phyloP scores from a whole-genome alignment of 2,888 invertebrate genomes.

The Timema podura region DNA sequence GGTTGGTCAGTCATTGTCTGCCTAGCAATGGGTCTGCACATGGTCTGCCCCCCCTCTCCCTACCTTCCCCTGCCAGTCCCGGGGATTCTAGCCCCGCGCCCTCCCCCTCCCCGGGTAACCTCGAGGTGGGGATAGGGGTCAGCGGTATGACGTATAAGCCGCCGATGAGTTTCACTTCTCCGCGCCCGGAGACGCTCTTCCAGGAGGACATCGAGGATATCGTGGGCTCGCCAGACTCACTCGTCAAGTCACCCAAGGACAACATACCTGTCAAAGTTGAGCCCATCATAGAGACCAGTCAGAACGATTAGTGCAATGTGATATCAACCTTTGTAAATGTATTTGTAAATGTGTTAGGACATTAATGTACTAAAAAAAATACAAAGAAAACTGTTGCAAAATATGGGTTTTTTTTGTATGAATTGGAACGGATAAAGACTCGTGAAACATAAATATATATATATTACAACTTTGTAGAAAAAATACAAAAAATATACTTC shows the following conservation, averaged over 20 bases:
- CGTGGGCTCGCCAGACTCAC: slow-evolving; percentile 51
- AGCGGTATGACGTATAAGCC: slow-evolving; percentile 62
- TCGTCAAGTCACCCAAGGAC: slow-evolving; percentile 28
- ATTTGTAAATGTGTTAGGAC: too few relatives aligned
- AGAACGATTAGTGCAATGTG: slow-evolving; percentile 5
- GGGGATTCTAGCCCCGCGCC: slow-evolving; percentile 46
- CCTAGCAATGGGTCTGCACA: slow-evolving; percentile 26
- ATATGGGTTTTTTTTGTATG: too few relatives aligned
- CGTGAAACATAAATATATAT: slow-evolving; percentile 20
- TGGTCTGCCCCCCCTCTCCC: slow-evolving; percentile 20
- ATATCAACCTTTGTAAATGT: too few relatives aligned
- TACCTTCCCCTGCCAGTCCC: slow-evolving; percentile 18
- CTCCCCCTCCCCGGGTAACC: slow-evolving; percentile 32
- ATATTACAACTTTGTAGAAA: slow-evolving; percentile 19
- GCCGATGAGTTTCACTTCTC: slow-evolving; percentile 37
- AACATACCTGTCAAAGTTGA: slow-evolving; percentile 28
- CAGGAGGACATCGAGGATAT: slow-evolving; percentile 60
- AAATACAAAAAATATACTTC: slow-evolving; percentile 28
- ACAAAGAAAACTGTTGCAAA: too few relatives aligned
- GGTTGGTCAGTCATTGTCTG: slow-evolving; percentile 22
- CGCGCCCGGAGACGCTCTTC: slow-evolving; percentile 55
- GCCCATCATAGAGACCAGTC: slow-evolving; percentile 22
- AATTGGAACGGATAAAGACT: too few relatives aligned
- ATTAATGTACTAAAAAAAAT: too few relatives aligned
- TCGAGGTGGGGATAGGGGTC: slow-evolving; percentile 55